These are phyloP conservation scores for Idaea straminata DNA, from an alignment of 2,888 invertebrate genomes.

Conservation along the genomic window DNA sequence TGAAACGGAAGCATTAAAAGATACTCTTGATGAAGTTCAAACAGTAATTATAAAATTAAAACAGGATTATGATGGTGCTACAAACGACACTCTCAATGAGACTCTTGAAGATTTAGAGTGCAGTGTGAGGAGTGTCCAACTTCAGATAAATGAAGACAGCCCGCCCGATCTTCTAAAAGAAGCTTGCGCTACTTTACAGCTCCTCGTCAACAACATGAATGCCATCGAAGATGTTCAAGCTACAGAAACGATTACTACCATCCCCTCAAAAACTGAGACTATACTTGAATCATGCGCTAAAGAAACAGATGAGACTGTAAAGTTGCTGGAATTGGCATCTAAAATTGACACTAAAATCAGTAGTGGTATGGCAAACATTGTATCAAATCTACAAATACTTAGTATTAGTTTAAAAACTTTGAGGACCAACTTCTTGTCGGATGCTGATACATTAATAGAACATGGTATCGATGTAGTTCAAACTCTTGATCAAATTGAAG, in stretches of 20 bases:
- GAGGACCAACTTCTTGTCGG: slow-evolving; percentile 44
- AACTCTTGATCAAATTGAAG: slow-evolving; percentile 66
- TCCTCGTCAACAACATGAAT: slow-evolving; percentile 58
- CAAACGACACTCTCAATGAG: slow-evolving; percentile 66
- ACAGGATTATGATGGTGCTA: slow-evolving; percentile 56
- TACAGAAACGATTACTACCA: slow-evolving; percentile 27
- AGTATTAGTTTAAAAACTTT: slow-evolving; percentile 54
- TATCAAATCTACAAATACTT: slow-evolving; percentile 42
- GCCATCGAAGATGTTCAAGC: slow-evolving; percentile 43
- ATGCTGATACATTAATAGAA: slow-evolving; percentile 59
- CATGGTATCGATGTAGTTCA: slow-evolving; percentile 64
- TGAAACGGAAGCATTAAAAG: slow-evolving; percentile 51
- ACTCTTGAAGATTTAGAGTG: slow-evolving; percentile 76
- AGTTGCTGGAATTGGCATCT: slow-evolving; percentile 66
- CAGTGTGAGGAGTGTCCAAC: slow-evolving; percentile 73
- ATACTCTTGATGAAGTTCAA: slow-evolving; percentile 70
- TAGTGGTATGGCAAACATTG: slow-evolving; percentile 37
- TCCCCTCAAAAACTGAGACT: slow-evolving; percentile 29
- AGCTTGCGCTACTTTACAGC: slow-evolving; percentile 64
- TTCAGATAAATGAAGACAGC: slow-evolving; percentile 67
- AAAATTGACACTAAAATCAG: slow-evolving; percentile 46
- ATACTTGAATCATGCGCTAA: slow-evolving; percentile 48
- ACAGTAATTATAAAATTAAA: slow-evolving; percentile 70
- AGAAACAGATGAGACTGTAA: slow-evolving; percentile 53
- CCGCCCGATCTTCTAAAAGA: slow-evolving; percentile 62